Conservation (phyloP, 2,888 invertebrate genomes). For the Clanis bilineata region DNA sequence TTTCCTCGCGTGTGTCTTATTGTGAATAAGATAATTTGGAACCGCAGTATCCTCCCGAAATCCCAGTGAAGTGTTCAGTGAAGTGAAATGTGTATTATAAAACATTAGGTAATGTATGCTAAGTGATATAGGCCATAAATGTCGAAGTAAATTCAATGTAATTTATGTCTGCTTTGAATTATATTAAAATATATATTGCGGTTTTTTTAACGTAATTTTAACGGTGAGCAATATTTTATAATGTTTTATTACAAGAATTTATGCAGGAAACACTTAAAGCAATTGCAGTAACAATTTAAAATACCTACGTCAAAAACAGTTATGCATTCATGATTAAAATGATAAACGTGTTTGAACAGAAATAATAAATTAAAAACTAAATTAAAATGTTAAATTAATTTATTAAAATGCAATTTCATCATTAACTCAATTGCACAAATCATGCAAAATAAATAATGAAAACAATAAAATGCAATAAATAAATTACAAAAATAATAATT, state of each 20-base stretch:
- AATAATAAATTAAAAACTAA: neutral
- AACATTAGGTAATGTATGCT: slow-evolving; percentile 2
- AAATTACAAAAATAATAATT: neutral
- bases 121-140: neutral
- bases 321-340: too few relatives aligned
- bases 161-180: neutral
- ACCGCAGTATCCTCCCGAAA: neutral
- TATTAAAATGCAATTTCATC: neutral
- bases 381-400: neutral
- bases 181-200: neutral
- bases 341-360: neutral
- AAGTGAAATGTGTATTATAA: neutral
- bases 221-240: neutral
- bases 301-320: too few relatives aligned
- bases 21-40: neutral
- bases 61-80: neutral
- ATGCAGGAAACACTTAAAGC: neutral
- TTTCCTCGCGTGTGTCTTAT: neutral
- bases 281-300: too few relatives aligned
- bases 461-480: neutral
- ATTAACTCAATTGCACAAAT: too few relatives aligned
- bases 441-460: neutral
- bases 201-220: neutral
- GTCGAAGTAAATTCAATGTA: slow-evolving; percentile 7
- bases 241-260: neutral